A percentile compares a stretch with the other conserved stretches of the same genome.
Evolutionary conservation across 2,113 vertebrate genomes (phyloP).

Genomic region (Mastomys coucha): DNA sequence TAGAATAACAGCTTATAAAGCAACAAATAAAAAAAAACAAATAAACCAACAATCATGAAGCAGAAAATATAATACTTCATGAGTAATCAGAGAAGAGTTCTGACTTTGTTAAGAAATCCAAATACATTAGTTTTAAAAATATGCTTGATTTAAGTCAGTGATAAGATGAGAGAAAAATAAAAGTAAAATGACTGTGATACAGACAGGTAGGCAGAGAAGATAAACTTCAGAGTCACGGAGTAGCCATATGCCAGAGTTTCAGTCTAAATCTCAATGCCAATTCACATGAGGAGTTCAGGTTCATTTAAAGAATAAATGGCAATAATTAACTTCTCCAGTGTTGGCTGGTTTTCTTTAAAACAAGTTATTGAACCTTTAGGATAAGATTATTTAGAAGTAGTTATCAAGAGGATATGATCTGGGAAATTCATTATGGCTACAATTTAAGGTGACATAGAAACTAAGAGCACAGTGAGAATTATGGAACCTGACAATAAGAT

Average conservation of each 20-base stretch:
- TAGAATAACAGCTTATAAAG: not conserved
- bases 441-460: conserved; percentile 2
- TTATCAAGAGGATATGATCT: not conserved
- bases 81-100: not conserved
- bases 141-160: not conserved
- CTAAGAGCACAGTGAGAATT: not conserved
- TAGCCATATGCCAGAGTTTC: not conserved
- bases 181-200: not conserved
- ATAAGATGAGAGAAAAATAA: not conserved
- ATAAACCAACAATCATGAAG: not conserved
- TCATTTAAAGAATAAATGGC: conserved; percentile 21
- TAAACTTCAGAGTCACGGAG: not conserved
- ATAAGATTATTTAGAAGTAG: not conserved
- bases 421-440: not conserved
- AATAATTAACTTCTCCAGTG: not conserved
- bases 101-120: not conserved
- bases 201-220: not conserved
- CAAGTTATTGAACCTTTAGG: not conserved
- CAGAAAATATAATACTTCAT: not conserved
- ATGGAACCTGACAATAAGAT: not conserved
- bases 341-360: not conserved
- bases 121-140: not conserved
- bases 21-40: not conserved
- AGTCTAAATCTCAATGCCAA: not conserved
- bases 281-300: not conserved